Conservation (phyloP, 2,888 invertebrate genomes). For the Ctena decussata region DNA sequence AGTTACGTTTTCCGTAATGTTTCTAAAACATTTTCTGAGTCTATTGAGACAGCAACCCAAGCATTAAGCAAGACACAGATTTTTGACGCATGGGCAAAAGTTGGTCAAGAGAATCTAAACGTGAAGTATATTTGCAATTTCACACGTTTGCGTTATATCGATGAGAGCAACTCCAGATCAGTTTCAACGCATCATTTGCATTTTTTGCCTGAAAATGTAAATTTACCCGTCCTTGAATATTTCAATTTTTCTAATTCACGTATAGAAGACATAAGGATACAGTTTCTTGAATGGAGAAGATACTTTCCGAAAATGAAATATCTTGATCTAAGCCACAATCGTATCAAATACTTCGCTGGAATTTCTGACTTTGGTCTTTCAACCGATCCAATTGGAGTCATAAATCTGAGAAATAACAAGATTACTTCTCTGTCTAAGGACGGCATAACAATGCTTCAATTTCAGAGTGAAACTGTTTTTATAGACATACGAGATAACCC, state of each 20-base stretch:
- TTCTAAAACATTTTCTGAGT: constrained; percentile 9
- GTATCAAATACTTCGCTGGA: constrained; percentile 52
- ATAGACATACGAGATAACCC: constrained; percentile 73
- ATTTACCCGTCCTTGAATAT: constrained; percentile 49
- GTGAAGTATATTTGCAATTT: constrained; percentile 29
- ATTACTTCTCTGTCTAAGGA: constrained; percentile 62
- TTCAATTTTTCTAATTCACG: constrained; percentile 59
- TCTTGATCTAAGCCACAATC: constrained; percentile 65
- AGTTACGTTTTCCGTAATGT: constrained; percentile 47
- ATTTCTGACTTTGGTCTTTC: constrained; percentile 49
- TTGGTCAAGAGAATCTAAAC: constrained; percentile 43
- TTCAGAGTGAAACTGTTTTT: constrained; percentile 50
- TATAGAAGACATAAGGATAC: constrained; percentile 31
- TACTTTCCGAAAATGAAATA: constrained; percentile 64
- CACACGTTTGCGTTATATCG: constrained; percentile 38
- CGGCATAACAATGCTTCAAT: constrained; percentile 49
- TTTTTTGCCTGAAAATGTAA: constrained; percentile 40
- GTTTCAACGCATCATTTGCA: constrained; percentile 37
- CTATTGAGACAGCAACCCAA: neutral
- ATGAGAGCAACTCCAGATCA: constrained; percentile 46
- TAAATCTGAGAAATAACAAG: constrained; percentile 72
- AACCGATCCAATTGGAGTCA: constrained; percentile 38
- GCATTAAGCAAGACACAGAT: constrained; percentile 17
- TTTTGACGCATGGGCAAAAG: constrained; percentile 32
- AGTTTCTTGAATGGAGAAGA: constrained; percentile 59